Evolutionary conservation across 2,888 invertebrate genomes (phyloP).

Genomic region (Hirtodrosophila duncani): DNA sequence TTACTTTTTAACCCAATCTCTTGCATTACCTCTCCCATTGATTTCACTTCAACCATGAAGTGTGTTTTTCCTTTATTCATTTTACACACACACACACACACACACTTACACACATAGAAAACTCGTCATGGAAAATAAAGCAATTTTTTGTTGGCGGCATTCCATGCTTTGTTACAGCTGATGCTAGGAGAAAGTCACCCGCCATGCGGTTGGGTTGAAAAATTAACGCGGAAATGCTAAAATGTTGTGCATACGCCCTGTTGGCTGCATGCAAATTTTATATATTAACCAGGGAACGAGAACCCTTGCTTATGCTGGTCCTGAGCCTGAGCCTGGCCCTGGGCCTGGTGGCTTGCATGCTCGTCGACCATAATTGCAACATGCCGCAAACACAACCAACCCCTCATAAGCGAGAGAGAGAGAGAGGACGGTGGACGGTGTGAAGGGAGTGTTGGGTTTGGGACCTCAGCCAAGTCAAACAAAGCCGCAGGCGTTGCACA

Average conservation of each 20-base stretch:
- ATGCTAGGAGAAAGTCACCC: slow-evolving; percentile 2
- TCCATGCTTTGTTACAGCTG: too few species aligned
- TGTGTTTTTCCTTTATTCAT: too few species aligned
- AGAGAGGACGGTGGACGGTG: not conserved
- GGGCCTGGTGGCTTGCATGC: slow-evolving; percentile 47
- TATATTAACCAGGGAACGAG: slow-evolving; percentile 45
- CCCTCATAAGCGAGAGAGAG: not conserved
- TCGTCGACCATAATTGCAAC: slow-evolving; percentile 68
- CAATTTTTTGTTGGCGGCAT: too few species aligned
- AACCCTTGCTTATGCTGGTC: too few species aligned
- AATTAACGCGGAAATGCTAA: slow-evolving; percentile 66
- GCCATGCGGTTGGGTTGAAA: slow-evolving; percentile 25
- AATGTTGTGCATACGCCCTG: slow-evolving; percentile 71
- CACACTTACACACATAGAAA: too few species aligned
- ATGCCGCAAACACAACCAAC: slow-evolving; percentile 54
- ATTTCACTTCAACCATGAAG: too few species aligned
- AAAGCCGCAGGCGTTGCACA: slow-evolving; percentile 56
- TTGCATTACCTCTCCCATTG: too few species aligned
- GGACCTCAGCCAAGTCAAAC: slow-evolving; percentile 57
- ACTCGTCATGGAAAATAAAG: too few species aligned
- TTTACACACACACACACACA: too few species aligned
- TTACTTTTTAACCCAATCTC: too few species aligned
- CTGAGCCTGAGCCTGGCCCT: not conserved
- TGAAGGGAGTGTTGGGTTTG: not conserved
- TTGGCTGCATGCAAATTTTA: slow-evolving; percentile 64